These are phyloP conservation scores for Rhopalosiphum nymphaeae DNA, from an alignment of 2,888 invertebrate genomes.

Conservation along the genomic window DNA sequence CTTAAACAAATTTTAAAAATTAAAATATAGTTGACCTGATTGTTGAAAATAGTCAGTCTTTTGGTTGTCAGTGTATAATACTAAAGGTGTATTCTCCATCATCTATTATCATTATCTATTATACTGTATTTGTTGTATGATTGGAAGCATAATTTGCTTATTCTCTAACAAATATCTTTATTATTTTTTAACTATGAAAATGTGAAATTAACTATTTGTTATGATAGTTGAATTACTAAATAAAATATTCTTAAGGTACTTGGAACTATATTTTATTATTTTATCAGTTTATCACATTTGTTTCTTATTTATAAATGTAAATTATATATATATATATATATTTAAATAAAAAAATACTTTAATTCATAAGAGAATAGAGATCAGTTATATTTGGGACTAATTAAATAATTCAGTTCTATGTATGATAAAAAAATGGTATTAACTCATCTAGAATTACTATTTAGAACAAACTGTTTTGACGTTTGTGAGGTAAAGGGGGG, in stretches of 20 bases:
- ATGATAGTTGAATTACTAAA: background rate
- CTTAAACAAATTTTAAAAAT: background rate
- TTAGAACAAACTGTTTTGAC: background rate
- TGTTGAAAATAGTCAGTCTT: background rate
- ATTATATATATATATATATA: background rate
- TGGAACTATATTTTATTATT: background rate
- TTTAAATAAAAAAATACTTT: background rate
- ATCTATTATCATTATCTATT: background rate
- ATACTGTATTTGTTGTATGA: background rate
- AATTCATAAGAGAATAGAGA: background rate
- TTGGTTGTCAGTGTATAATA: background rate
- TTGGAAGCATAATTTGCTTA: background rate
- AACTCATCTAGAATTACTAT: background rate
- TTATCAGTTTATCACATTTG: background rate
- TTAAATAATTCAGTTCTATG: background rate
- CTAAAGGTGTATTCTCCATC: background rate
- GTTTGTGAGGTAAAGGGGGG: background rate
- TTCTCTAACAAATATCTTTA: background rate
- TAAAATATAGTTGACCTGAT: background rate
- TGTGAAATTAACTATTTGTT: background rate
- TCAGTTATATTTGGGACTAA: background rate
- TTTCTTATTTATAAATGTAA: background rate
- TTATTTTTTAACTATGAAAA: background rate
- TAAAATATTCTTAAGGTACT: background rate
- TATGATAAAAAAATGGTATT: background rate